Percentiles rank a stretch among this genome's conserved stretches.
Evolutionary conservation across 2,797 vertebrate genomes (phyloP).

Genomic region (Poeciliopsis presidionis): DNA sequence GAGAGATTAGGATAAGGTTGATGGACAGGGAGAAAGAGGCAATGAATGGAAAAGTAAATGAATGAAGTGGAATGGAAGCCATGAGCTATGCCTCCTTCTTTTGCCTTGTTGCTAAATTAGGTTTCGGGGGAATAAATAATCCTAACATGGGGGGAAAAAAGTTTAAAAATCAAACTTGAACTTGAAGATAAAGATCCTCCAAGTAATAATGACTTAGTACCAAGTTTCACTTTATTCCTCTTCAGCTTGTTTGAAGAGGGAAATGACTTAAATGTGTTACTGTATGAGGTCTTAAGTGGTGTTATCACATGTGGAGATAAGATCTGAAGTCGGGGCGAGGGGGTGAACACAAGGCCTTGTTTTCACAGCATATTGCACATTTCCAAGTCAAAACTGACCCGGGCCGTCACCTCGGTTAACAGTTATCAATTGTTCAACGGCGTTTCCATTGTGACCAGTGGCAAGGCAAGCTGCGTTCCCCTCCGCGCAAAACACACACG

Average conservation of each 20-base stretch:
- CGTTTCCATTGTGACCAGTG: constrained; percentile 52
- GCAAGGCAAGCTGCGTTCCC: constrained; percentile 55
- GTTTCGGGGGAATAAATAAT: constrained; percentile 43
- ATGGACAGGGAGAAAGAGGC: constrained; percentile 75
- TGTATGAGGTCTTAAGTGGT: constrained; percentile 79
- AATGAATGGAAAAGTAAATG: constrained; percentile 75
- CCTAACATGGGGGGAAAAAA: constrained; percentile 35
- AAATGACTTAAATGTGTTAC: constrained; percentile 82
- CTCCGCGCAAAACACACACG: constrained; percentile 62
- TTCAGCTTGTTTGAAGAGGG: constrained; percentile 75
- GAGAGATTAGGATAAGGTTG: constrained; percentile 76
- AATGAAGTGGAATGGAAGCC: constrained; percentile 68
- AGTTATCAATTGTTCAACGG: constrained; percentile 69
- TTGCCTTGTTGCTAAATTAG: constrained; percentile 54
- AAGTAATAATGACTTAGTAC: constrained; percentile 46
- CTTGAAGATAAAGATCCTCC: constrained; percentile 60
- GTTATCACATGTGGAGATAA: constrained; percentile 80
- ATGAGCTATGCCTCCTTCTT: constrained; percentile 50
- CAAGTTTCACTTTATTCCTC: constrained; percentile 51
- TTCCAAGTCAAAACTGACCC: constrained; percentile 76
- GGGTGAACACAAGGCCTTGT: constrained; percentile 66
- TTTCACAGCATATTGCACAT: constrained; percentile 79
- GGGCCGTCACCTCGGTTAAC: constrained; percentile 62
- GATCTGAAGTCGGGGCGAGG: constrained; percentile 56
- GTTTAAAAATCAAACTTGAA: constrained; percentile 40